Base-by-base conservation (phyloP, 2,888 invertebrate genomes). In the Sminthurides aquaticus region DNA sequence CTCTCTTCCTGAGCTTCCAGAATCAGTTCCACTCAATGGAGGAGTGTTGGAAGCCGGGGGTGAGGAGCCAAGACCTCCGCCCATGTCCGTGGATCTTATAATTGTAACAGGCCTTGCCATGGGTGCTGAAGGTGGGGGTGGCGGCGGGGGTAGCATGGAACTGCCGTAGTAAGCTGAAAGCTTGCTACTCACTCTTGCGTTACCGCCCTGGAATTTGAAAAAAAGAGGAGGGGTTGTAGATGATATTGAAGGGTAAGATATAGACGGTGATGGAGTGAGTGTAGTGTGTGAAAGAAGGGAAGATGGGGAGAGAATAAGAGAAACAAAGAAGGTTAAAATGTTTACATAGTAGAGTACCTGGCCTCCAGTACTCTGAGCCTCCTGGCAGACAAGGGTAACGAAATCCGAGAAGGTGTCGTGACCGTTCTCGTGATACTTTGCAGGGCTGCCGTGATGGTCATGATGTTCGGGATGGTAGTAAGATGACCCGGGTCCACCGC, bases 101-200 rank as follows among this genome's bases (percentile, higher is more conserved):
- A 97, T 94, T 69, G 96, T 94, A 28, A 96, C 96, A 0, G 96
- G 96, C 71, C 96, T 83, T 2, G 96, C 95, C 91, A 96, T 93
- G 22, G 95, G 95, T 2, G 95, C 95, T 11, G 68, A 25, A n/a
- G 81, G 81, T 5, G 95, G 94, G 34, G 95, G 85, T 2, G 95
- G 95, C 5, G 94, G 92, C 27, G 95, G 95, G 3, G 95, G 95
- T 77, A 96, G 83, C 90, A 96, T 95, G 62, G 92, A 88, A 77
- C 90, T 91, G 74, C 87, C 87, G 80, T 92, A 91, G 81, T 91
- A 93, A 77, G 91, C 90, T 57, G 88, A 85, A 75, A 84, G 78
- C 78, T 85, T 85, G 75, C 79, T 75, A 64, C 69, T 72, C 67
- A 72, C 74, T 54, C 74, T 69, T 60, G 70, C 67, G 66, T 73